Evolutionary conservation across 2,888 invertebrate genomes (phyloP), one percentile per base, ranked within the genome.

Genomic region (Cryptocephalus moraei): DNA sequence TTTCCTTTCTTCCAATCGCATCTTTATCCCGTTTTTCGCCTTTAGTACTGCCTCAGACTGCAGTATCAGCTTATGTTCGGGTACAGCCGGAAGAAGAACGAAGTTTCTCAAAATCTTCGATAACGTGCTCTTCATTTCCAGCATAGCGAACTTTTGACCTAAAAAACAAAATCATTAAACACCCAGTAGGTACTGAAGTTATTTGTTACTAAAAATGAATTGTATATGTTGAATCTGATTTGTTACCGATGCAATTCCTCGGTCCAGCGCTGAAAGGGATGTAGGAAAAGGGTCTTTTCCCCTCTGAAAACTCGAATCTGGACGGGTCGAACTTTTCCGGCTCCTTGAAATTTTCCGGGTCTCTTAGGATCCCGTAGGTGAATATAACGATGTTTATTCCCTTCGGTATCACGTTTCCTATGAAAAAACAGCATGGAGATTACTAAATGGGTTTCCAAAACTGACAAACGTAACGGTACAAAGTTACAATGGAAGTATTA

Each of bases 121-220:
- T 2, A 79, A 48, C 0, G 70, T 65, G 0, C 73, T 69, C 62
- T 80, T 79, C 55, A 80, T 64, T 61, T 79, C 77, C 59, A 78
- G 60, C 63, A 76, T 68, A 39, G 69, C 75, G 62, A 69, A 72
- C 59, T 72, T 74, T 60, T 75, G 74, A 44, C 73, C 73, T 60
- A 48, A 46, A 53, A 51, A 47, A 49, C 12, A 49, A 6, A 41
- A 8, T 31, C n/a, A n/a, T n/a, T n/a, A n/a, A n/a, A n/a, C n/a
- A n/a, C n/a, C n/a, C n/a, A n/a, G n/a, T n/a, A 31, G n/a, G n/a
- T n/a, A n/a, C n/a, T n/a, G n/a, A n/a, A n/a, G n/a, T n/a, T n/a
- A n/a, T n/a, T n/a, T n/a, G n/a, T n/a, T n/a, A 36, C 6, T 36
- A 36, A n/a, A 36, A 6, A 6, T 36, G 6, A 36, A 36, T n/a